These are phyloP conservation scores for Euschistus heros DNA, from an alignment of 1,140 invertebrate species.

Conservation along the genomic window DNA sequence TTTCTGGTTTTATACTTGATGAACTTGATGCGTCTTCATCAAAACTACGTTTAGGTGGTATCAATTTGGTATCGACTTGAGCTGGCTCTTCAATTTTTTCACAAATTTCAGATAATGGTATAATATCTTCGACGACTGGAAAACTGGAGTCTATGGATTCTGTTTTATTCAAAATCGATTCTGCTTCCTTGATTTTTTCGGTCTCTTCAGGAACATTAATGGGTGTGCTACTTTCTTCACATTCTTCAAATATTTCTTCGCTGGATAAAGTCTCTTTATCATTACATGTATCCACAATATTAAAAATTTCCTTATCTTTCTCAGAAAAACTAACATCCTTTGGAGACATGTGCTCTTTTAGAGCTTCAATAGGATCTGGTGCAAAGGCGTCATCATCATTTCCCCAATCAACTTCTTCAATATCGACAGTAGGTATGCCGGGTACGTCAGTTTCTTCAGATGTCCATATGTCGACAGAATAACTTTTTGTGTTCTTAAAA, in stretches of 20 bases:
- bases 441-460: constrained; percentile 31
- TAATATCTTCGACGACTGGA: constrained; percentile 13
- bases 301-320: constrained; percentile 1
- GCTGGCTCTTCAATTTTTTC: constrained; percentile 22
- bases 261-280: neutral
- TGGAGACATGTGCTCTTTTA: constrained; percentile 10
- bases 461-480: constrained; percentile 33
- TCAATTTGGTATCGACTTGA: constrained; percentile 23
- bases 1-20: constrained; percentile 29
- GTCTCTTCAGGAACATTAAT: neutral
- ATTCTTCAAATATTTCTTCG: constrained; percentile 10
- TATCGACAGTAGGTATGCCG: constrained; percentile 27
- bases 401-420: constrained; percentile 30
- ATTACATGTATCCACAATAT: neutral
- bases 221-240: neutral
- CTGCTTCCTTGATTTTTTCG: neutral
- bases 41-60: constrained; percentile 32
- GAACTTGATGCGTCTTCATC: constrained; percentile 31
- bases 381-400: constrained; percentile 31
- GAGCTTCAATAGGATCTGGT: constrained; percentile 19
- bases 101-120: constrained; percentile 18
- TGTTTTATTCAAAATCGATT: neutral
- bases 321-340: constrained; percentile 1
- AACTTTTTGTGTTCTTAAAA: constrained; percentile 33
- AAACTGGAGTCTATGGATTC: neutral